Evolutionary conservation across 2,888 invertebrate genomes (phyloP).

Genomic region (Ferdinandea cuprea): DNA sequence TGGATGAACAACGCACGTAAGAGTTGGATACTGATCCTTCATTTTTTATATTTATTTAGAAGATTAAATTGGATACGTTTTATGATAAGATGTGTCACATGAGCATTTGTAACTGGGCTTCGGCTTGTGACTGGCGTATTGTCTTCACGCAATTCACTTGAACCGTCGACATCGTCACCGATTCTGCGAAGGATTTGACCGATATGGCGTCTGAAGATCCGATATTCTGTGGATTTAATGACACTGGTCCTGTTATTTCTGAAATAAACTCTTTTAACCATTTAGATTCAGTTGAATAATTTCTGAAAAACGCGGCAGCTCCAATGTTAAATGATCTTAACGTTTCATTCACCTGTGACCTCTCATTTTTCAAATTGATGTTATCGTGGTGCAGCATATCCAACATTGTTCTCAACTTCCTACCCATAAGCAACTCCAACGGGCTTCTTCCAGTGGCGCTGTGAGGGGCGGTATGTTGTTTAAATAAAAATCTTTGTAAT

Average conservation of each 20-base stretch:
- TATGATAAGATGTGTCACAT: no score
- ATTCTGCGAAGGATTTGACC: not conserved
- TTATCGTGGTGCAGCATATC: constrained; percentile 2
- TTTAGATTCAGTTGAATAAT: not conserved
- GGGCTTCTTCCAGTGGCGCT: constrained; percentile 17
- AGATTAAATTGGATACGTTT: no score
- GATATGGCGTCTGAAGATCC: not conserved
- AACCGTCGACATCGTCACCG: not conserved
- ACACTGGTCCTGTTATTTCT: constrained; percentile 2
- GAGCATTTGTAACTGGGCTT: not conserved
- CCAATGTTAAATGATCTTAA: not conserved
- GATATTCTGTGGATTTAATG: constrained; percentile 2
- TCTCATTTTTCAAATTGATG: not conserved
- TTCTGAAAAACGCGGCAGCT: not conserved
- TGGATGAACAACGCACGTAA: no score
- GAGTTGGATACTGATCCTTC: no score
- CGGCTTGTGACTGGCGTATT: not conserved
- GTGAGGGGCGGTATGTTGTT: constrained; percentile 20
- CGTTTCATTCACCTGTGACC: not conserved
- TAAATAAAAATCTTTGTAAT: constrained; percentile 37
- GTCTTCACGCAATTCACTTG: not conserved
- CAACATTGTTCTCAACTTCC: constrained; percentile 6
- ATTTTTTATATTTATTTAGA: no score
- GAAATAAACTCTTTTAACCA: not conserved
- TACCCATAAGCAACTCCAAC: constrained; percentile 14